Evolutionary conservation across 2,888 invertebrate genomes (phyloP), one percentile per base, ranked within the genome.

Genomic region (Tetropium fuscum): DNA sequence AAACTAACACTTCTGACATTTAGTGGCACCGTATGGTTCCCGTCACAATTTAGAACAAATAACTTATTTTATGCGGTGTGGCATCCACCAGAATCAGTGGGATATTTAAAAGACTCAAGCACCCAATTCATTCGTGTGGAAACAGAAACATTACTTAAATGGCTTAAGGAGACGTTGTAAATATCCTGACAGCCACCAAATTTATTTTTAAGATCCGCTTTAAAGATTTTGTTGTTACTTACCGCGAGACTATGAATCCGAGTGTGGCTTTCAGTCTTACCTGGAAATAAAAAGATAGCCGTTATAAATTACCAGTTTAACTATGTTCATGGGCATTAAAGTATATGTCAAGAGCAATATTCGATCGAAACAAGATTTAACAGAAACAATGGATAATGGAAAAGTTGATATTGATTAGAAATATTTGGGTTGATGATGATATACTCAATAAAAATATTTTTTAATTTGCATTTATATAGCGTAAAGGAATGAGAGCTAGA

Each of bases 21-120:
- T 60, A 62, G 54, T 19, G 13, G 53, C 54, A 60, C 58, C 63
- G 63, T 66, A 66, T 68, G 70, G 66, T 66, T 56, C 58, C 47
- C 51, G 58, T 64, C 63, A 68, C 61, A 56, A 54, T 58, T 63
- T 57, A 47, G 58, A 54, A 64, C 58, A 56, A 64, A 63, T 58
- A 61, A 64, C 58, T 59, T 58, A 47, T 51, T 63, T 66, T 40
- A 51, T 25, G 27, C 18, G 51, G 5, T 20, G 13, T n/a, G 48
- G 25, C 27, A 13, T 8, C n/a, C 13, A 34, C 6, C 13, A 13
- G 36, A 48, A 36, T 22, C 48, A 13, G 25, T 38, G 36, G 20
- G 48, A 11, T 16, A 43, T 25, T 25, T 11, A 6, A 10, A 18
- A 19, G 20, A 19, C n/a, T 11, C n/a, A 40, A 20, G 10, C 40